Percentiles rank a stretch among this genome's conserved stretches.
phyloP scores from a whole-genome alignment of 2,888 invertebrate genomes.

The Cyaniris semiargus region DNA sequence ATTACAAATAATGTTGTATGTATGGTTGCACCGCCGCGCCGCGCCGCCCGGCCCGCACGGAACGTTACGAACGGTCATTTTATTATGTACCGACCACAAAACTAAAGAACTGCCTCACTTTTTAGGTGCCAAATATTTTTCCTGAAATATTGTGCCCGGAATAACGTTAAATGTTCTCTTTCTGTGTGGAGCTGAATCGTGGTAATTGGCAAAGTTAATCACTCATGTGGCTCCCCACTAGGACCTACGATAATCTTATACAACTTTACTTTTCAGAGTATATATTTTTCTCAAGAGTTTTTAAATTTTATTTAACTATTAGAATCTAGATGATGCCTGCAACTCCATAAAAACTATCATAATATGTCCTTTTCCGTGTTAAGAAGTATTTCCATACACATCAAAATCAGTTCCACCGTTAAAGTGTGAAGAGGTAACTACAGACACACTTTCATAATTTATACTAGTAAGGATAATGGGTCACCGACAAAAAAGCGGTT shows the following conservation, averaged over 20 bases:
- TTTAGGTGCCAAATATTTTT: slow-evolving; percentile 1
- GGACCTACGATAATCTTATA: no score
- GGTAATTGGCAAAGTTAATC: not conserved
- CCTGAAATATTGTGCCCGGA: not conserved
- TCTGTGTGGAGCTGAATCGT: not conserved
- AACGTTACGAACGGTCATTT: slow-evolving; percentile 8
- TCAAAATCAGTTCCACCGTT: no score
- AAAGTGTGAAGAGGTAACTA: no score
- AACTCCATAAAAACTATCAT: no score
- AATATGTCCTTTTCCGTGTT: no score
- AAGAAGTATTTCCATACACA: no score
- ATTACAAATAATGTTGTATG: slow-evolving; percentile 25
- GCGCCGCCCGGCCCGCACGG: not conserved
- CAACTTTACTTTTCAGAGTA: no score
- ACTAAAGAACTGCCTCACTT: slow-evolving; percentile 7
- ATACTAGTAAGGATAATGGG: not conserved
- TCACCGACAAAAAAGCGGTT: not conserved
- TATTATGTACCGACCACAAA: slow-evolving; percentile 18
- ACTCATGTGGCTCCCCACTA: not conserved
- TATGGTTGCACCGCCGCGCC: not conserved
- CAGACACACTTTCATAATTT: no score
- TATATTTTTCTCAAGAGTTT: no score
- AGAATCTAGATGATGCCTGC: no score
- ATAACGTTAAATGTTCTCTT: not conserved
- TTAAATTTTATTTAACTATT: no score